Percentiles rank a stretch among this genome's conserved stretches.
These are phyloP conservation scores for Etheostoma cragini DNA, from an alignment of 2,113 vertebrate genomes.

Conservation along the genomic window DNA sequence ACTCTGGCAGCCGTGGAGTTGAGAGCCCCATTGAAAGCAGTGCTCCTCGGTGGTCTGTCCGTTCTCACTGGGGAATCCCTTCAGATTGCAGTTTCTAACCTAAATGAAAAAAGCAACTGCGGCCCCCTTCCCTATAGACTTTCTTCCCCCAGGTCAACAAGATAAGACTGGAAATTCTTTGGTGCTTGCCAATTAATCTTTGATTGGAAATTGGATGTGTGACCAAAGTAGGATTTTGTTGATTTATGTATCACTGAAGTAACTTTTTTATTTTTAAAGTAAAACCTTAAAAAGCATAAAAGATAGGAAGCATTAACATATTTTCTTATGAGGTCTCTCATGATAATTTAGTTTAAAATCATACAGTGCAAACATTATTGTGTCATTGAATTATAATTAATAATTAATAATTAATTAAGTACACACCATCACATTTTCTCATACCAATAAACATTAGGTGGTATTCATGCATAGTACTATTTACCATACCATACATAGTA, in stretches of 20 bases:
- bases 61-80: slow-evolving; percentile 78
- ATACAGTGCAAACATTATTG: background rate
- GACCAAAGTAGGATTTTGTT: background rate
- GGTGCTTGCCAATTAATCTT: slow-evolving; percentile 20
- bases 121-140: slow-evolving; percentile 24
- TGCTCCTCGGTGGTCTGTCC: slow-evolving; percentile 81
- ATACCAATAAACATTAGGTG: background rate
- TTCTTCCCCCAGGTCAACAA: slow-evolving; percentile 22
- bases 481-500: background rate
- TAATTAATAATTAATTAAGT: background rate
- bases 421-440: background rate
- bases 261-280: background rate
- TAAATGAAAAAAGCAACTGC: slow-evolving; percentile 71
- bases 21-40: slow-evolving; percentile 73
- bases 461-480: slow-evolving; percentile 12
- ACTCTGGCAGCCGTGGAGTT: slow-evolving; percentile 77
- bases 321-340: background rate
- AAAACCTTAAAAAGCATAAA: background rate
- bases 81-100: slow-evolving; percentile 71
- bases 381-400: background rate
- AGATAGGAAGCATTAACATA: background rate
- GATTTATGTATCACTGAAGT: background rate
- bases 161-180: slow-evolving; percentile 39
- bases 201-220: slow-evolving; percentile 13
- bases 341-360: background rate